Evolutionary conservation across 2,113 vertebrate species (phyloP).

Genomic region (Peucedramus taeniatus): DNA sequence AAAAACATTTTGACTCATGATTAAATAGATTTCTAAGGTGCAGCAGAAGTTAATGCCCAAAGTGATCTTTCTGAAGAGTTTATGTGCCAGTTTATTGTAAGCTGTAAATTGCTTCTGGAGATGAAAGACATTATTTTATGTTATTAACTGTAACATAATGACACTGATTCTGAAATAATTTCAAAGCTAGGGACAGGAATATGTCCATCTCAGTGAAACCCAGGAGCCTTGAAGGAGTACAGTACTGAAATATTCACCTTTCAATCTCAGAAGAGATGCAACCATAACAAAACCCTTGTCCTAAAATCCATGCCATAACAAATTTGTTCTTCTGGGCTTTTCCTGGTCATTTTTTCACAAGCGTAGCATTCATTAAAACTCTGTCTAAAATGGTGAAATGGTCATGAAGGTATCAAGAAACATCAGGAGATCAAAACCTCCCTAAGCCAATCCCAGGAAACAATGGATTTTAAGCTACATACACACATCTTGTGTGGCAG

Average conservation of each 20-base stretch:
- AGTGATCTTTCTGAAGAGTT: not conserved
- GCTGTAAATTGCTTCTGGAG: constrained; percentile 31
- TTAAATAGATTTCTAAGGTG: not conserved
- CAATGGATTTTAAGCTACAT: not conserved
- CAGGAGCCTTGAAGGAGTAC: not conserved
- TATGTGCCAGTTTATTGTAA: not conserved
- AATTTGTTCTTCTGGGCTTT: not conserved
- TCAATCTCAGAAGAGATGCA: not conserved
- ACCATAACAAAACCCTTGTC: not conserved
- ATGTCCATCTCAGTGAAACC: not conserved
- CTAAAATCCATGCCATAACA: not conserved
- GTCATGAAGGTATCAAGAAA: not conserved
- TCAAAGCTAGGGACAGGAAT: not conserved
- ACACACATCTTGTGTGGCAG: not conserved
- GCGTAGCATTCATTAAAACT: not conserved
- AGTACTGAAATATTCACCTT: not conserved
- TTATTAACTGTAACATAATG: not conserved
- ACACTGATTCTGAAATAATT: not conserved
- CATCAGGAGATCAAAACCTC: not conserved
- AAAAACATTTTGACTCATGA: not conserved
- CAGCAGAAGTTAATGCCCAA: not conserved
- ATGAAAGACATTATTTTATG: not conserved
- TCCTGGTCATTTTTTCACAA: not conserved
- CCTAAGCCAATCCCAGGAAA: not conserved
- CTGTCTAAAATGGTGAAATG: not conserved